These are phyloP conservation scores for Leptinotarsa undecemlineata DNA, from an alignment of 1,140 invertebrate species.

Conservation along the genomic window DNA sequence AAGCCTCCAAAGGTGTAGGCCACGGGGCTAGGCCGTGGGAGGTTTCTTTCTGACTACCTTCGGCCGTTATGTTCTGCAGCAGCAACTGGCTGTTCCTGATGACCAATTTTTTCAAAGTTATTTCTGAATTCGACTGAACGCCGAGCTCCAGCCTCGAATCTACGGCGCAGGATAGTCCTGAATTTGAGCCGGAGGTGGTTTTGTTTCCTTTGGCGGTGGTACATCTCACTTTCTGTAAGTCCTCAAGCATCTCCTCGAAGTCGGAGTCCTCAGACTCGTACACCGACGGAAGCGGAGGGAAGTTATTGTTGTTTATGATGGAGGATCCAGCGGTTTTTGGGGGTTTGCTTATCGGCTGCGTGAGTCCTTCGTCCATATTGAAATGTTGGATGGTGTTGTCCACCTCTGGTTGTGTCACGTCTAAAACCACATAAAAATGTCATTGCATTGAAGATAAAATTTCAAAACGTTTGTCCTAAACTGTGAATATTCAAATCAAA, in stretches of 20 bases:
- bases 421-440: conserved; percentile 27
- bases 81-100: conserved; percentile 64
- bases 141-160: conserved; percentile 79
- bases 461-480: too few species aligned
- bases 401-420: conserved; percentile 39
- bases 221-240: conserved; percentile 59
- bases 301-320: conserved; percentile 45
- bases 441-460: too few species aligned
- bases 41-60: conserved; percentile 39
- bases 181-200: conserved; percentile 30
- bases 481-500: too few species aligned
- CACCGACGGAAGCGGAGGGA: conserved; percentile 61
- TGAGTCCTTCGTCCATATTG: conserved; percentile 25
- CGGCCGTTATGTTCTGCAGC: conserved; percentile 57
- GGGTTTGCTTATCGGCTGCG: conserved; percentile 24
- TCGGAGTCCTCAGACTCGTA: conserved; percentile 76
- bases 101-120: conserved; percentile 69
- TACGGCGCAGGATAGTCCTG: conserved; percentile 68
- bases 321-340: conserved; percentile 22
- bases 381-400: conserved; percentile 39
- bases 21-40: conserved; percentile 54
- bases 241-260: conserved; percentile 70
- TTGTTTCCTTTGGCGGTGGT: conserved; percentile 35
- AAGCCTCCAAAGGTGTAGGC: conserved; percentile 55
- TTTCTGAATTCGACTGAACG: conserved; percentile 72